Evolutionary conservation across 2,113 vertebrate genomes (phyloP), one percentile per base, ranked within the genome.

Genomic region (cat (Felis catus)): DNA sequence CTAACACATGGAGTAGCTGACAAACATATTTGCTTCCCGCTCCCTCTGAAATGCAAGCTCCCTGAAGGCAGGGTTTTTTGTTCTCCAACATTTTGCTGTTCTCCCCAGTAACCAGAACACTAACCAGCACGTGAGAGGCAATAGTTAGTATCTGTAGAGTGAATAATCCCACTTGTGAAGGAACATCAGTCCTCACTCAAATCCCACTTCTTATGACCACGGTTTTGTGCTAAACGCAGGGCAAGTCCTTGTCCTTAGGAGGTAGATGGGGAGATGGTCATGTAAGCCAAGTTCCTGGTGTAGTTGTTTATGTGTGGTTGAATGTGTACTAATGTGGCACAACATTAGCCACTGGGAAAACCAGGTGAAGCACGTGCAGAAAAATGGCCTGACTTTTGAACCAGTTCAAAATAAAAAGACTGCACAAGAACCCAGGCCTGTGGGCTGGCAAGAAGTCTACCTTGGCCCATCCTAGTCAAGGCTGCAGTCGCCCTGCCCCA

Each of bases 381-480:
- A 31, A 45, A 53, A 55, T 12, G 48, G 48, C 31, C 31, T 9
- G n/a, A 29, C 61, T 65, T 68, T 31, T 39, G n/a, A 80, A 25
- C 21, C 58, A 51, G 36, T 48, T 82, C 48, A 14, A 58, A 41
- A 70, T 39, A 16, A 58, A 92, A 73, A 61, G 80, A 31, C 4
- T 15, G 53, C 6, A 14, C 10, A 7, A 63, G 79, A 36, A 48
- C 29, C 31, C 13, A 0, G 19, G 63, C 19, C 31, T 53, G 5
- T 1, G 48, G 76, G 48, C 27, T n/a, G 10, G 7, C 33, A 31
- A 15, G 55, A 71, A 92, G 53, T 23, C 81, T 63, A 36, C 68
- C 31, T 45, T 0, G 36, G 53, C 29, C 4, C 31, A 19, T 48
- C 23, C 33, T 1, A 6, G 16, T 5, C 0, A 41, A 15, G 33